Base-by-base conservation (phyloP, 2,888 invertebrate genomes). In the Brenthis ino region DNA sequence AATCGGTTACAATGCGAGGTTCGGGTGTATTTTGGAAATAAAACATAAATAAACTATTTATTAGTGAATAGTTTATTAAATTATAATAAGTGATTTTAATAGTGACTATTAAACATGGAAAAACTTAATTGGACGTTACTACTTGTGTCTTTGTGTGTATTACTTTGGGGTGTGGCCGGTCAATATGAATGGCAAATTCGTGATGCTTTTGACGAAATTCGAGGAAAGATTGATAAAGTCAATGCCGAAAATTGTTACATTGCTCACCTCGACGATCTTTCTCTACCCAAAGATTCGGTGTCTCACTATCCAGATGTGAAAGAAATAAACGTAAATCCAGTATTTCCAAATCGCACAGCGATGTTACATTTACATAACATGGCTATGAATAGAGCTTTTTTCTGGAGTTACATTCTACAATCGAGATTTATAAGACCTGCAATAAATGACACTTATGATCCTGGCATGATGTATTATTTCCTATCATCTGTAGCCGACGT, bases 381-480 rank as follows among this genome's bases (percentile, higher is more conserved):
- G 96, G 99, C 99, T n/a, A 93, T 99, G 84, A 98, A 96, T 85
- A 93, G 99, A 77, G 98, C 98, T 0, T 99, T 98, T 87, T 99
- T 97, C 87, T 99, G 97, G 96, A 98, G 98, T 86, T 98, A 98
- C 77, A 97, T 98, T 69, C 94, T 98, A 0, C 98, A 98, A 83
- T 97, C 97, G 37, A 94, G 98, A 73, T 97, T 98, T 78, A 98
- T 98, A 76, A 93, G 98, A 43, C 98, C 98, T 0, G 97, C 97
- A 0, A 97, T 97, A 28, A 98, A 97, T 82, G 97, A 98, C 80
- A 97, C 98, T 0, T 97, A 98, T 77, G 99, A 99, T 89, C 99
- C 99, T 0, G 99, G 99, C 65, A 97, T 99, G 96, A 98, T 99
- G 98, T 99, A 99, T 83, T 98, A 98, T 82, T 98, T 98, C 83